A percentile compares a stretch with the other conserved stretches of the same genome.
These are phyloP conservation scores for Eilema sororculum DNA, from an alignment of 2,888 invertebrate species.

Conservation along the genomic window DNA sequence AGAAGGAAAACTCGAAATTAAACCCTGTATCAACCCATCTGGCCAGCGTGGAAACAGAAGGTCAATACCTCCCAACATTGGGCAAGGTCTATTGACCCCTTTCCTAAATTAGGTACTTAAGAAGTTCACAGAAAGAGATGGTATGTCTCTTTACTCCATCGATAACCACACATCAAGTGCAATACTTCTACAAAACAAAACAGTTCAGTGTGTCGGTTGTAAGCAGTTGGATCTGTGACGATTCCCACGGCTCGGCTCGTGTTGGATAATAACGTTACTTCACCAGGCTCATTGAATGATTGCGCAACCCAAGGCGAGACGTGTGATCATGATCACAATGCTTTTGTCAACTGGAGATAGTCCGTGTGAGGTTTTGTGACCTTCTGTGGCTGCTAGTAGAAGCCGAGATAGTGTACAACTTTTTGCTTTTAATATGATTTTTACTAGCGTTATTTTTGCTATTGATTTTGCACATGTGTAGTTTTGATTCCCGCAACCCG, in stretches of 20 bases:
- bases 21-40: no score
- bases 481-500: no score
- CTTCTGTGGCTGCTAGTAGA: constrained; percentile 21
- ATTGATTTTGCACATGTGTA: no score
- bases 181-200: constrained; percentile 6
- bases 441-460: no score
- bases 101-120: no score
- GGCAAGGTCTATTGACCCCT: no score
- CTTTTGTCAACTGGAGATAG: constrained; percentile 53
- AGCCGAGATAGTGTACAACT: neutral
- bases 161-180: neutral
- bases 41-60: no score
- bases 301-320: constrained; percentile 71
- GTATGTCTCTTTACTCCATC: no score
- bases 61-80: no score
- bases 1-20: no score
- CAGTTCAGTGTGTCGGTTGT: constrained; percentile 26
- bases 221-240: constrained; percentile 53
- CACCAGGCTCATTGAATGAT: constrained; percentile 70
- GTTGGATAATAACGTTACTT: constrained; percentile 83
- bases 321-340: constrained; percentile 67
- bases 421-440: neutral
- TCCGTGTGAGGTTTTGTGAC: constrained; percentile 36
- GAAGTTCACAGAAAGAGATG: no score
- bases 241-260: constrained; percentile 73